These are phyloP conservation scores for Enteromius anoplus DNA, from an alignment of 2,797 vertebrate species.

Conservation along the genomic window DNA sequence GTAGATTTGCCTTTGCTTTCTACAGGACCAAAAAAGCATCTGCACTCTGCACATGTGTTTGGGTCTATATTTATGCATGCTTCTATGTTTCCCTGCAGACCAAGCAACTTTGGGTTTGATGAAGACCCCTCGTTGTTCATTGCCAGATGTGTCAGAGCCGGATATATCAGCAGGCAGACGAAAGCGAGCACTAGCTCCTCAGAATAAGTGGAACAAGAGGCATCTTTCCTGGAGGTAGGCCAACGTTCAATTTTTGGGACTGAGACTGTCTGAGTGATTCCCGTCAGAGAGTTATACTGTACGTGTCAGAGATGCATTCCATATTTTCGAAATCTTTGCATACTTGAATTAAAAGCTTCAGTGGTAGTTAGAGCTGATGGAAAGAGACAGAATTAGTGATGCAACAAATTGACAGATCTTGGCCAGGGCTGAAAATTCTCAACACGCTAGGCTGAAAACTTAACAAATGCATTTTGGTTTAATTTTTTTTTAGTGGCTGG, in stretches of 20 bases:
- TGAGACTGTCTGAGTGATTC: constrained; percentile 3
- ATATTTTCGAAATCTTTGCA: neutral
- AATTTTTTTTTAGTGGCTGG: neutral
- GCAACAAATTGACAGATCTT: neutral
- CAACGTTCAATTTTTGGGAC: constrained; percentile 51
- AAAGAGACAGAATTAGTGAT: constrained; percentile 15
- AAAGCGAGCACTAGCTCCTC: constrained; percentile 74
- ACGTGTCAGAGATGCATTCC: neutral
- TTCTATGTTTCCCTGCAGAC: constrained; percentile 72
- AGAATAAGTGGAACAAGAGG: constrained; percentile 91
- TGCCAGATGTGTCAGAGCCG: constrained; percentile 81
- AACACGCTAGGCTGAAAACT: neutral
- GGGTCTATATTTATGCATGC: constrained; percentile 30
- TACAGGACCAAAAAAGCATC: neutral
- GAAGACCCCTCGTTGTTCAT: constrained; percentile 95
- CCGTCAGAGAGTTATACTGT: neutral
- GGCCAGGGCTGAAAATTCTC: constrained; percentile 3
- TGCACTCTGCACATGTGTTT: constrained; percentile 38
- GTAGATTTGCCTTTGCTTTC: neutral
- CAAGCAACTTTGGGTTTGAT: constrained; percentile 89
- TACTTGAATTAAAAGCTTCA: too few relatives aligned
- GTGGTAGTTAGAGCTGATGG: neutral
- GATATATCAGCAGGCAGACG: constrained; percentile 72
- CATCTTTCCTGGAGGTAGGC: constrained; percentile 94
- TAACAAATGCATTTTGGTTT: neutral